phyloP scores from a whole-genome alignment of 1,140 invertebrate species.

The Orius insidiosus region DNA sequence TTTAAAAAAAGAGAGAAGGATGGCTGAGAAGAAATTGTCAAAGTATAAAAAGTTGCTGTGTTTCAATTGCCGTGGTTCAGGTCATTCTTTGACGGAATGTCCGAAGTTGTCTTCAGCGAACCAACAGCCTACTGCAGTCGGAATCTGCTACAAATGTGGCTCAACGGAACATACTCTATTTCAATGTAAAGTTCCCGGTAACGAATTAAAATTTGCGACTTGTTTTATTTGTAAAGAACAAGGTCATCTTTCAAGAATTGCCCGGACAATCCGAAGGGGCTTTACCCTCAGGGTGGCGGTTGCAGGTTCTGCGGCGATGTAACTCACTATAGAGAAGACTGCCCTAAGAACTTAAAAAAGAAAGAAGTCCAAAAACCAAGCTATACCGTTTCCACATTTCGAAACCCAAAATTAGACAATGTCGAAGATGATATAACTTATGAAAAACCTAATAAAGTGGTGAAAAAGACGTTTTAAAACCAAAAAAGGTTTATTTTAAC shows the following conservation, averaged over 20 bases:
- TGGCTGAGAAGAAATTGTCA: conserved; percentile 50
- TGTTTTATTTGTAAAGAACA: conserved; percentile 69
- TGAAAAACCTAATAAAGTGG: too few relatives aligned
- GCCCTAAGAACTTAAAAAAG: conserved; percentile 38
- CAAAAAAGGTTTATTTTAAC: too few relatives aligned
- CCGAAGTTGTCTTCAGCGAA: conserved; percentile 36
- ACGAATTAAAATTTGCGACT: conserved; percentile 54
- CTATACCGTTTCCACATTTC: too few relatives aligned
- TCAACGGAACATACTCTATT: conserved; percentile 69
- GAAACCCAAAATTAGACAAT: too few relatives aligned
- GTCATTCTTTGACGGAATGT: conserved; percentile 64
- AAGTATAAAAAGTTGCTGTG: conserved; percentile 51
- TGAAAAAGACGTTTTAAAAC: too few relatives aligned
- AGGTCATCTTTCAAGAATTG: conserved; percentile 71
- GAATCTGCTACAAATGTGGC: conserved; percentile 69
- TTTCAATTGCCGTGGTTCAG: conserved; percentile 60
- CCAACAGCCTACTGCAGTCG: conserved; percentile 30
- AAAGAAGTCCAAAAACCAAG: conserved; percentile 17
- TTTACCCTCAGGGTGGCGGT: conserved; percentile 71
- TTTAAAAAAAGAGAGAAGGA: conserved; percentile 48
- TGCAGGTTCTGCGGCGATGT: conserved; percentile 73
- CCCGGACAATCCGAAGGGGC: conserved; percentile 64
- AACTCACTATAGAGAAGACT: conserved; percentile 70
- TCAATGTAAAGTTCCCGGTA: conserved; percentile 50
- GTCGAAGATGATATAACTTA: too few relatives aligned